These are phyloP conservation scores for Protaetia brevitarsis DNA, from an alignment of 1,140 invertebrate species.

Conservation along the genomic window DNA sequence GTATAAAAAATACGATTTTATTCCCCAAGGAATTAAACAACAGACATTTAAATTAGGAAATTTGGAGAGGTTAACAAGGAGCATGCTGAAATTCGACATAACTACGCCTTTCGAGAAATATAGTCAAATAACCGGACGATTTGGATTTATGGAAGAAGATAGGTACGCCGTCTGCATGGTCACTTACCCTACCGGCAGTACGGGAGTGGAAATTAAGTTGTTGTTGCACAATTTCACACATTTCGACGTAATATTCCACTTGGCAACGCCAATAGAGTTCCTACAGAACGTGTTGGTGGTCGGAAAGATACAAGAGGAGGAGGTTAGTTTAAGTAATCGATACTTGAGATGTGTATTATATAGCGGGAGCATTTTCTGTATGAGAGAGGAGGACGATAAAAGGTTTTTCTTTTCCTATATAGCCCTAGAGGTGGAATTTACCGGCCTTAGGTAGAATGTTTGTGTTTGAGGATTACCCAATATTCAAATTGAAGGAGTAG, in stretches of 20 bases:
- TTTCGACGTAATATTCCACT: constrained; percentile 68
- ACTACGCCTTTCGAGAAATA: constrained; percentile 68
- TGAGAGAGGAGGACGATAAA: too few species aligned
- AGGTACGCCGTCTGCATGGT: constrained; percentile 69
- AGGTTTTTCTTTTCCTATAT: too few species aligned
- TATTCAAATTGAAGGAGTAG: not conserved
- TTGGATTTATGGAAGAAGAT: constrained; percentile 67
- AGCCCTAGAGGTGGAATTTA: too few species aligned
- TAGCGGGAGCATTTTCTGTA: too few species aligned
- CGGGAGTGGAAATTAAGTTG: constrained; percentile 65
- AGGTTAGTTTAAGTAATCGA: constrained; percentile 47
- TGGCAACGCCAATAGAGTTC: constrained; percentile 69
- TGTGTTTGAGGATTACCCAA: not conserved
- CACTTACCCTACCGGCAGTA: constrained; percentile 59
- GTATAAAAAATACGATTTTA: constrained; percentile 31
- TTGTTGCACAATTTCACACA: constrained; percentile 56
- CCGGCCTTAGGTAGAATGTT: too few species aligned
- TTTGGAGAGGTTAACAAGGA: constrained; percentile 61
- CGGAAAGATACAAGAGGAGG: constrained; percentile 60
- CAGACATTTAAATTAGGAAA: constrained; percentile 57
- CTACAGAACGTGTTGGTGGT: constrained; percentile 61
- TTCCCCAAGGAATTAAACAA: constrained; percentile 19
- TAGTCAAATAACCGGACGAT: constrained; percentile 60
- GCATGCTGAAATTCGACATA: constrained; percentile 66
- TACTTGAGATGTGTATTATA: too few species aligned